Percentiles rank a stretch among this genome's conserved stretches.
phyloP scores from a whole-genome alignment of 2,888 invertebrate genomes.

The Thumatha senex region DNA sequence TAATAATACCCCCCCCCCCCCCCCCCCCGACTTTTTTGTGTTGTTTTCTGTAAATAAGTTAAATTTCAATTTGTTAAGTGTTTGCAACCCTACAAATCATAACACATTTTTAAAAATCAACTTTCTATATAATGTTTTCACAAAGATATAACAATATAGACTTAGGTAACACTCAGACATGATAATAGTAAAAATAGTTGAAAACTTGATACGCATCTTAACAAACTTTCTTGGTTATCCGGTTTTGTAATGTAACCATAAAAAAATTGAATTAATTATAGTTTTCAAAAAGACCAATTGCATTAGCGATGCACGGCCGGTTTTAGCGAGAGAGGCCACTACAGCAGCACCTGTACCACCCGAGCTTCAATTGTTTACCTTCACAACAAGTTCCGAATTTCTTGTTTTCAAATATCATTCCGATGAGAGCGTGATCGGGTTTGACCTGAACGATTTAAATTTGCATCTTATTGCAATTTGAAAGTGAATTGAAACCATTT shows the following conservation, averaged over 20 bases:
- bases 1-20: too few relatives aligned
- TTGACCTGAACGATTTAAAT: conserved; percentile 57
- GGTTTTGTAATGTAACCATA: conserved; percentile 26
- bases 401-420: conserved; percentile 59
- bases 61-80: too few relatives aligned
- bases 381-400: conserved; percentile 55
- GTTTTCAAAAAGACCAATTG: conserved; percentile 32
- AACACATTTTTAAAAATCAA: too few relatives aligned
- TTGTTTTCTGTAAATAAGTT: too few relatives aligned
- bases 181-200: background rate
- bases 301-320: conserved; percentile 36
- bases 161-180: too few relatives aligned
- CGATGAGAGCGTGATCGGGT: conserved; percentile 73
- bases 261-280: conserved; percentile 19
- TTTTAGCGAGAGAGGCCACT: conserved; percentile 43
- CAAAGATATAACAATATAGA: too few relatives aligned
- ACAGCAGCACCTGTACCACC: conserved; percentile 56
- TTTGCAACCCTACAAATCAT: too few relatives aligned
- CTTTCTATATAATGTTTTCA: too few relatives aligned
- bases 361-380: conserved; percentile 63
- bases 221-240: conserved; percentile 21
- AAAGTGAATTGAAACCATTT: conserved; percentile 28
- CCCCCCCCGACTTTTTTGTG: too few relatives aligned
- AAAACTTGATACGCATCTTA: conserved; percentile 13
- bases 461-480: conserved; percentile 56